These are phyloP conservation scores for Heliopora coerulea DNA, from an alignment of 92 coral and sea anemone species.

Conservation along the genomic window DNA sequence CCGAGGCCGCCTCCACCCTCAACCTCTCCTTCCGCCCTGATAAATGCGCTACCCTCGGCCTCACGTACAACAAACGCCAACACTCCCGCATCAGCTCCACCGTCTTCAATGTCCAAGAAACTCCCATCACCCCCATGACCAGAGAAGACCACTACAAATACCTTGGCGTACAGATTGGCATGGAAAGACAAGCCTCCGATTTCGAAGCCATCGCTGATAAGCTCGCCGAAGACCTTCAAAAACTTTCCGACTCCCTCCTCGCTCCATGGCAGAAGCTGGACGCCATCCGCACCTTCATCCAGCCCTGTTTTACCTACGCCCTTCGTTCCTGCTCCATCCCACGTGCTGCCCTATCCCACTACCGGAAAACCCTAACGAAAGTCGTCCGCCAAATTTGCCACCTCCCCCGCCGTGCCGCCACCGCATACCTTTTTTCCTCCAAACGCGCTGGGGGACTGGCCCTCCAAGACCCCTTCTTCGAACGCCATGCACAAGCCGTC, in stretches of 20 bases:
- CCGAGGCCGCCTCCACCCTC: constrained; percentile 15
- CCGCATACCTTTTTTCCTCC: constrained; percentile 32
- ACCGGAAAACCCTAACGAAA: constrained; percentile 10
- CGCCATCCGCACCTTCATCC: constrained; percentile 40
- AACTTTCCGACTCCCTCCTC: constrained; percentile 17
- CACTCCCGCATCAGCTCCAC: constrained; percentile 1
- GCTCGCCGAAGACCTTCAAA: constrained; percentile 27
- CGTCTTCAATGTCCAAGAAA: constrained; percentile 13
- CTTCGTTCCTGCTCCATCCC: no score
- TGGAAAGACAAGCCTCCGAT: constrained; percentile 6
- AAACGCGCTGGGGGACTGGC: constrained; percentile 29
- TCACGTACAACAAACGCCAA: not conserved
- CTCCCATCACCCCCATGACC: not conserved
- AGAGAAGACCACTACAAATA: constrained; percentile 25
- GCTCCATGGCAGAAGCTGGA: constrained; percentile 49
- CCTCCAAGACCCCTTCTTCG: no score
- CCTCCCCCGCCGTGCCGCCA: constrained; percentile 28
- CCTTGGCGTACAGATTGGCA: constrained; percentile 35
- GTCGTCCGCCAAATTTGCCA: constrained; percentile 13
- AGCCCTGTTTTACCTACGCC: constrained; percentile 29
- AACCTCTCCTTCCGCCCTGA: constrained; percentile 20
- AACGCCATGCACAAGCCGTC: constrained; percentile 16
- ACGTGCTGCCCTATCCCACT: not conserved
- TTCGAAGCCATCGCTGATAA: not conserved
- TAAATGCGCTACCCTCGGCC: constrained; percentile 32